Evolutionary conservation across 1,140 invertebrate genomes (phyloP), one percentile per base, ranked within the genome.

Genomic region (Hylaeus anthracinus): DNA sequence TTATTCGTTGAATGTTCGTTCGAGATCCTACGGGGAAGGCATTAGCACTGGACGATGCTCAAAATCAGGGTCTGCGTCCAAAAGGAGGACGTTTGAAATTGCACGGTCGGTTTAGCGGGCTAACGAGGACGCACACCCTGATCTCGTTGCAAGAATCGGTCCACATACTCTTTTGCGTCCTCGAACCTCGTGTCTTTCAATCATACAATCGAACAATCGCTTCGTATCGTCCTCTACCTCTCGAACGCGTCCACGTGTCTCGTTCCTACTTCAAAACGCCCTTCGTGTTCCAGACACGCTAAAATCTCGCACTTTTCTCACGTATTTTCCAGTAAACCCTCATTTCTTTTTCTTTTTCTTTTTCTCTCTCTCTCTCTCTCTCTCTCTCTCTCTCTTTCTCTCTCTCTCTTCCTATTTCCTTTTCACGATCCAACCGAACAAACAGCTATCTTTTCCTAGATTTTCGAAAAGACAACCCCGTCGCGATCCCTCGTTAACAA

Each of bases 261-360:
- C 75, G 70, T 80, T 61, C 60, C 67, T 65, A 73, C 15, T 67
- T 51, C n/a, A 12, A 45, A 72, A 10, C 56, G 56, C 60, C 58
- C 53, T 65, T 83, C 91, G 90, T 92, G 90, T 74, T 72, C 89
- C 90, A 90, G 87, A 83, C 91, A 92, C 90, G 90, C 84, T 91
- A 92, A 92, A 64, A 88, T 81, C 78, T 90, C 88, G 86, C 86
- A 51, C 60, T 76, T 76, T 81, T 75, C 72, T 67, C 45, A 60
- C 77, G 60, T 71, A 41, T 39, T 8, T 63, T 51, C 41, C 4
- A 37, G 14, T 5, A 6, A 0, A 12, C 14, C 61, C 26, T 8
- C 63, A 41, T 9, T 10, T 9, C 63, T 3, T 65, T 41, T 41
- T 5, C 26, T 45, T 45, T 3, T 45, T 45, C 43, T 45, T n/a